Evolutionary conservation across 2,113 vertebrate genomes (phyloP), one percentile per base, ranked within the genome.

Genomic region (Trachemys scripta): DNA sequence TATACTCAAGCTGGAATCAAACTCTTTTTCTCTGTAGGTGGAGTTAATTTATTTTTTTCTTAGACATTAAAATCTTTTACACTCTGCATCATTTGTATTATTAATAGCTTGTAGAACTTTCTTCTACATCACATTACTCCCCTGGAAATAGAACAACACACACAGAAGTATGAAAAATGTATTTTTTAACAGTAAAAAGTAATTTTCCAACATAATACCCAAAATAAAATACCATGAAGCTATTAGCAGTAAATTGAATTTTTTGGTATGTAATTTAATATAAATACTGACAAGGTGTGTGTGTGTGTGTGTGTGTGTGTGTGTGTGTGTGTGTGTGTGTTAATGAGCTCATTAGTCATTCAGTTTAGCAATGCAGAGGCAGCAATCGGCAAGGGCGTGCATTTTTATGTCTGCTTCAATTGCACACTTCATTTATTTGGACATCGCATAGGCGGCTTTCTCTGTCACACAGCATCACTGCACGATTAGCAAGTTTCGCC

Each of bases 381-480:
- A 82, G 96, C 97, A 97, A 97, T 98, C 93, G 50, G 92, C 93
- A 89, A 92, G 97, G 97, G 95, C 96, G 95, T 95, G 97, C 95
- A 79, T 98, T 98, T 97, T 98, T 97, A 90, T 98, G 98, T 98
- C 97, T 94, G 88, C 97, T 98, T 98, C 96, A 95, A 97, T 98
- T 98, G 98, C 98, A 98, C 98, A 98, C 98, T 98, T 97, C 97
- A 98, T 98, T 98, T 98, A 90, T 97, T 98, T 97, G 98, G 98
- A 92, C 95, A 85, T 96, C 98, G 97, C 97, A 97, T 89, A 93
- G 98, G 97, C 97, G 88, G 98, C 98, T 94, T 96, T 97, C 94
- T 96, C 98, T 97, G 98, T 98, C 98, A 95, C 87, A 56, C 31
- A 10, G 96, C 98, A 94, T 97, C 97, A 59, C 96, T 62, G 90